Percentiles rank a stretch among this genome's conserved stretches.
Evolutionary conservation across 1,140 invertebrate species (phyloP).

Genomic region (Amphibalanus amphitrite): DNA sequence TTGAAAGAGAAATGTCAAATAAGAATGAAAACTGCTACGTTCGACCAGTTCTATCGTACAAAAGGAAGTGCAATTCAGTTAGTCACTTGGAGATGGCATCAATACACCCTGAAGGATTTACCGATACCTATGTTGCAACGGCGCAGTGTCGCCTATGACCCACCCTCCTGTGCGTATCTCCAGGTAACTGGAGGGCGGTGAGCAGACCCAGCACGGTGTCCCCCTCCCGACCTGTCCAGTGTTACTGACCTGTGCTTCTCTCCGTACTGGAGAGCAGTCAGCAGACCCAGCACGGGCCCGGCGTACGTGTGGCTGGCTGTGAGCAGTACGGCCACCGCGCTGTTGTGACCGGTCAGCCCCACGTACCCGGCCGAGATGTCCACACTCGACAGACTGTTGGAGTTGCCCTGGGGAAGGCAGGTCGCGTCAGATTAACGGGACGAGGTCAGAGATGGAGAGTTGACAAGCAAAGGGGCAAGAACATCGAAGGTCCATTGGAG

Average conservation of each 20-base stretch:
- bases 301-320: conserved; percentile 39
- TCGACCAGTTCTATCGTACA: too few species aligned
- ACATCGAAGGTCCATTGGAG: too few species aligned
- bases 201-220: conserved; percentile 25
- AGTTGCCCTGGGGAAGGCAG: conserved; percentile 45
- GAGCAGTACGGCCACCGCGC: conserved; percentile 42
- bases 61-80: too few species aligned
- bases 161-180: not conserved
- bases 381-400: conserved; percentile 76
- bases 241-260: not conserved
- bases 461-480: too few species aligned
- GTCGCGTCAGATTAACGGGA: too few species aligned
- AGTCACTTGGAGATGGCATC: too few species aligned
- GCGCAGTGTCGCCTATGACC: too few species aligned
- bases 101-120: too few species aligned
- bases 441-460: too few species aligned
- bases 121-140: too few species aligned
- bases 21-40: too few species aligned
- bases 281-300: conserved; percentile 24
- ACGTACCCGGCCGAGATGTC: conserved; percentile 76
- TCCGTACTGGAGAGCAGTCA: conserved; percentile 12
- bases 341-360: conserved; percentile 55
- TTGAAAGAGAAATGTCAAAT: too few species aligned
- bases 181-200: conserved; percentile 5
- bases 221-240: not conserved